Evolutionary conservation across 2,797 vertebrate genomes (phyloP).

Genomic region (Galago senegalensis): DNA sequence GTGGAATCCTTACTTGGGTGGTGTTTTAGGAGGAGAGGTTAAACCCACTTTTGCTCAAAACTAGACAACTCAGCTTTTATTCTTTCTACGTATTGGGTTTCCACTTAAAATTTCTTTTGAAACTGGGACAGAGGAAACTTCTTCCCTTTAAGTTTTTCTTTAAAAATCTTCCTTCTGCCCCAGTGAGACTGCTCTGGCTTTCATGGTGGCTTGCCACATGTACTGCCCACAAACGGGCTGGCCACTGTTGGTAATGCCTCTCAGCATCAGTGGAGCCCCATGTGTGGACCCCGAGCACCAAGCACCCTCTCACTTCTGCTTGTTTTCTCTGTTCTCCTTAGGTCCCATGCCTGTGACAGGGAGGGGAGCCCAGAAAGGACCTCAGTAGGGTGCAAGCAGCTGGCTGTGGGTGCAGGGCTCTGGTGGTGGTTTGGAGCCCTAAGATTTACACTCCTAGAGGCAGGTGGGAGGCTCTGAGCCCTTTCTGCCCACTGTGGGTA

Average conservation of each 20-base stretch:
- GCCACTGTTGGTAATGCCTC: not conserved
- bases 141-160: not conserved
- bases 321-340: not conserved
- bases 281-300: not conserved
- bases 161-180: not conserved
- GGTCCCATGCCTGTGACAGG: not conserved
- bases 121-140: conserved; percentile 26
- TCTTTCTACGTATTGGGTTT: not conserved
- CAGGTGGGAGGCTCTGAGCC: not conserved
- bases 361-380: not conserved
- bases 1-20: not conserved
- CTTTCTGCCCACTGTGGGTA: not conserved
- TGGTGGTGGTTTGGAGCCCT: not conserved
- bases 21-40: not conserved
- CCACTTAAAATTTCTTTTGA: conserved; percentile 6
- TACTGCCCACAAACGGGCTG: not conserved
- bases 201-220: not conserved
- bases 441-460: not conserved
- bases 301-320: not conserved
- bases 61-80: not conserved
- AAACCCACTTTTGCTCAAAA: not conserved
- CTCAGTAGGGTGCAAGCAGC: too few relatives aligned
- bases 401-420: not conserved
- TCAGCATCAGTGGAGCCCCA: not conserved
- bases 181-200: not conserved